Conservation (phyloP, 2,113 vertebrate species). For the Halcyon malimbica region DNA sequence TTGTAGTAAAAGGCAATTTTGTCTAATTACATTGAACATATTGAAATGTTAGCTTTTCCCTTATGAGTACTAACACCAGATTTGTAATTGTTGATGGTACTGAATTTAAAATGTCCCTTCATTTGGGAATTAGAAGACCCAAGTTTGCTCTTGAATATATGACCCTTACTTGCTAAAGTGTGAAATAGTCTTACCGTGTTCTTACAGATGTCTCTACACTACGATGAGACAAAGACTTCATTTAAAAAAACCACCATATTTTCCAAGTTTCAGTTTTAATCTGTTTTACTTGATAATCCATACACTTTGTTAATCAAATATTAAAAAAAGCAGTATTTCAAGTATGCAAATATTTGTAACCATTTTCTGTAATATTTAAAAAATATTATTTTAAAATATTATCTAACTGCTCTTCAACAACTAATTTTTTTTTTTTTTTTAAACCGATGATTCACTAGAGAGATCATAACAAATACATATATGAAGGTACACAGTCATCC, state of each 20-base stretch:
- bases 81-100: background rate
- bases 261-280: background rate
- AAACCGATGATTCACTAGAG: background rate
- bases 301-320: background rate
- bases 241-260: background rate
- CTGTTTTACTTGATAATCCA: background rate
- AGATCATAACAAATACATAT: background rate
- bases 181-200: background rate
- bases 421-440: background rate
- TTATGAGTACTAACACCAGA: background rate
- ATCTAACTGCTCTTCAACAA: background rate
- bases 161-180: background rate
- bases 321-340: background rate
- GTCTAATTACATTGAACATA: constrained; percentile 46
- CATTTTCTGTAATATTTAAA: background rate
- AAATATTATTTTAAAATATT: background rate
- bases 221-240: background rate
- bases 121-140: background rate
- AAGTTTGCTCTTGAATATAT: background rate
- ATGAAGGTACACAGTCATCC: background rate
- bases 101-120: constrained; percentile 34
- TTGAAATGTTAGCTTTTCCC: constrained; percentile 58
- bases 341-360: background rate
- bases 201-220: background rate
- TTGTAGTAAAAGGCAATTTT: constrained; percentile 56